Percentiles rank a stretch among this genome's conserved stretches.
Evolutionary conservation across 1,140 invertebrate genomes (phyloP).

Genomic region (Helicoverpa zea): DNA sequence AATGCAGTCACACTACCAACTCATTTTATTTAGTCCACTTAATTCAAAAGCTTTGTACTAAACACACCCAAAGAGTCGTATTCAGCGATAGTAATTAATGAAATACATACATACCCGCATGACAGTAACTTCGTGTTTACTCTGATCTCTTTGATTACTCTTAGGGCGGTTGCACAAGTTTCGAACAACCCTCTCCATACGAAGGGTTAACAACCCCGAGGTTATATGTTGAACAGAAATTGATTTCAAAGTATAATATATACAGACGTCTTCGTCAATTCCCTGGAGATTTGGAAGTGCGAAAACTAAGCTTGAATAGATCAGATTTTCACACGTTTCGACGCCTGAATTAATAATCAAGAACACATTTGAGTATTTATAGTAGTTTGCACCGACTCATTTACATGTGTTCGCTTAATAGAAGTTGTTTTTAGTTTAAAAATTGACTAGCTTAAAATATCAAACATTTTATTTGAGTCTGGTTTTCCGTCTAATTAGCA

Average conservation of each 20-base stretch:
- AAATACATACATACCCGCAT: conserved; percentile 69
- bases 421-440: no score
- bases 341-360: no score
- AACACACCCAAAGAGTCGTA: conserved; percentile 24
- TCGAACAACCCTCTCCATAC: conserved; percentile 14
- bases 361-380: background rate
- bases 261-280: background rate
- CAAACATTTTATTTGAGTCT: background rate
- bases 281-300: background rate
- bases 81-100: conserved; percentile 69
- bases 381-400: background rate
- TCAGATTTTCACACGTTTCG: conserved; percentile 6
- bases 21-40: background rate
- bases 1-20: background rate
- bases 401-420: background rate
- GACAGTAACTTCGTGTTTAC: conserved; percentile 66
- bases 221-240: conserved; percentile 27
- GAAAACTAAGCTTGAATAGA: background rate
- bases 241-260: conserved; percentile 44
- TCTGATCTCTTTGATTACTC: conserved; percentile 47
- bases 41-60: background rate
- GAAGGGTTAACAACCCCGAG: conserved; percentile 35
- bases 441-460: no score
- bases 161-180: conserved; percentile 35
- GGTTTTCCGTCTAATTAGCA: background rate